Conservation (phyloP, 2,113 vertebrate genomes). For the Python bivittatus region DNA sequence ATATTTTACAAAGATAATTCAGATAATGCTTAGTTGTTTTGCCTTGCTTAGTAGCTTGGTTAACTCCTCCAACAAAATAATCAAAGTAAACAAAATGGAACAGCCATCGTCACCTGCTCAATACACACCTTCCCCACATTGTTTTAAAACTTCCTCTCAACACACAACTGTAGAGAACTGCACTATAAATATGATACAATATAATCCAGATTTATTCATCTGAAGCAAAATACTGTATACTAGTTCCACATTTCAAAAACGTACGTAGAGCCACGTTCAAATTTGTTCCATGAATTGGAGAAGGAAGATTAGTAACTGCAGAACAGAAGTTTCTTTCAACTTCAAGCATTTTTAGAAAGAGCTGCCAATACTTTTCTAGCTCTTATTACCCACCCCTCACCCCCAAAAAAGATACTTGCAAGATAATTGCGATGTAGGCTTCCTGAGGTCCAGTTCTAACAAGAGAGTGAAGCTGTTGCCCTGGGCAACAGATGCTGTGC, state of each 20-base stretch:
- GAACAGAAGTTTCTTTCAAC: background rate
- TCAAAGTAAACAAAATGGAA: background rate
- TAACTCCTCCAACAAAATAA: background rate
- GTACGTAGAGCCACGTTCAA: background rate
- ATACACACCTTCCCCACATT: background rate
- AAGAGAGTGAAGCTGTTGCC: background rate
- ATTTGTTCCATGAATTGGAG: background rate
- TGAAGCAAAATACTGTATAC: background rate
- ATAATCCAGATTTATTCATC: background rate
- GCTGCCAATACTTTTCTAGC: background rate
- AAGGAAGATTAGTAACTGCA: background rate
- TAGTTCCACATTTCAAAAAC: background rate
- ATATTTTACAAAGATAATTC: background rate
- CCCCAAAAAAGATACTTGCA: background rate
- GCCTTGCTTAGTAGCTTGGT: background rate
- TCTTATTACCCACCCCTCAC: background rate
- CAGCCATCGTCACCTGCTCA: background rate
- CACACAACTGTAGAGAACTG: background rate
- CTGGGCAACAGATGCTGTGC: background rate
- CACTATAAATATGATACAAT: background rate
- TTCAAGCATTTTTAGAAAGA: background rate
- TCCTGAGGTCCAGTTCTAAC: background rate
- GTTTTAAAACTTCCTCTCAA: background rate
- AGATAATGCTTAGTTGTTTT: background rate
- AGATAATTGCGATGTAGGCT: background rate